Base-by-base conservation (phyloP, 2,888 invertebrate species). In the Brenthis hecate region DNA sequence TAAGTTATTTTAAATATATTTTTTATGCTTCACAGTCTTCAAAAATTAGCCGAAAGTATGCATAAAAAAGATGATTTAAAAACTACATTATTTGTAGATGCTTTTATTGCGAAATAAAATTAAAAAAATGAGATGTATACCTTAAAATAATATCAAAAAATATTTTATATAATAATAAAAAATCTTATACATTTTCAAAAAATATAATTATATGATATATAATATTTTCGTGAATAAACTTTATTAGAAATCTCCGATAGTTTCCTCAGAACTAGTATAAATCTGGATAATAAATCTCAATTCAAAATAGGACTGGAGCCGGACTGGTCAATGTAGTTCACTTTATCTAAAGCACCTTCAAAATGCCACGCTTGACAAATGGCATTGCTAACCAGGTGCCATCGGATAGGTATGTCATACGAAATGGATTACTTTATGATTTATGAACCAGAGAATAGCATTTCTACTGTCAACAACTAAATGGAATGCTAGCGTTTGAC, bases 341-440 rank as follows among this genome's bases (percentile, higher is more conserved):
- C 54, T 72, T 70, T 55, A 65, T 57, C 56, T 69, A 32, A 57
- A 65, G 69, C 65, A 68, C 65, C 68, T 72, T 72, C 68, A 65
- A 70, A 72, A 72, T 64, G 72, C 68, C 72, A 73, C 66, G 66
- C 60, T 64, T 76, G 75, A 76, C 73, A 75, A 75, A 76, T 76
- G 72, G 69, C 65, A 71, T 62, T 62, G 69, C 71, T 75, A 72
- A 72, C 72, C 76, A 74, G 70, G 69, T 75, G 69, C 32, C 68
- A 68, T 72, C 55, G 71, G 68, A 66, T 66, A 65, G 72, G 70
- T 67, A 62, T 69, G 70, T 63, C 73, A 74, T 70, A 58, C 63
- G 69, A 73, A 76, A 75, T 76, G 74, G 71, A 75, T 76, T 75
- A 73, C 73, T 70, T 73, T 73, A 66, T 75, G 76, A 75, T 76